phyloP scores from a whole-genome alignment of 1,140 invertebrate genomes.

The Tribolium castaneum region DNA sequence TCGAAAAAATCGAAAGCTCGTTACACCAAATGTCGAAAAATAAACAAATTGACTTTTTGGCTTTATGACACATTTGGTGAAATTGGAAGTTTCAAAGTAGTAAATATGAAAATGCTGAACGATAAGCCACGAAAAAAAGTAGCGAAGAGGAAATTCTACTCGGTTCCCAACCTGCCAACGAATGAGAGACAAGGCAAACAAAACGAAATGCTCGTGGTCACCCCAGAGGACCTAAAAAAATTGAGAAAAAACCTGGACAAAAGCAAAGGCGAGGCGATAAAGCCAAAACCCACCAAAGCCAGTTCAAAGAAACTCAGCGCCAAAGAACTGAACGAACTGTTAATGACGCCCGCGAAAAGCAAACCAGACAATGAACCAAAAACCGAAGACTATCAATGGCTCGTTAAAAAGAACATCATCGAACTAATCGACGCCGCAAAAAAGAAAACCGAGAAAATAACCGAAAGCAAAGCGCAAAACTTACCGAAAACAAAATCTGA shows the following conservation, averaged over 20 bases:
- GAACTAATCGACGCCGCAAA: neutral
- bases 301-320: constrained; percentile 3
- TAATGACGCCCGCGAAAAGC: neutral
- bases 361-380: neutral
- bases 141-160: neutral
- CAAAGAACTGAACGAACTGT: neutral
- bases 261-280: neutral
- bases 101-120: neutral
- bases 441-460: neutral
- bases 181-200: neutral
- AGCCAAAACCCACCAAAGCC: neutral
- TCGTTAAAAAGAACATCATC: neutral
- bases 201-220: neutral
- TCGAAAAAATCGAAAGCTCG: constrained; percentile 56
- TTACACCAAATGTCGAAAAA: constrained; percentile 10
- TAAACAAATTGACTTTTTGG: constrained; percentile 13
- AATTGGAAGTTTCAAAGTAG: neutral
- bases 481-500: neutral
- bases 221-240: neutral
- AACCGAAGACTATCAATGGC: neutral
- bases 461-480: neutral
- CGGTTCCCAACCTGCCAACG: neutral
- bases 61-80: constrained; percentile 8
- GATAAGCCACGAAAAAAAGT: neutral
- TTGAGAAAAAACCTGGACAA: neutral